A percentile compares a stretch with the other conserved stretches of the same genome.
Conservation (phyloP, 1,140 invertebrate species). For the Ceratosolen solmsi region DNA sequence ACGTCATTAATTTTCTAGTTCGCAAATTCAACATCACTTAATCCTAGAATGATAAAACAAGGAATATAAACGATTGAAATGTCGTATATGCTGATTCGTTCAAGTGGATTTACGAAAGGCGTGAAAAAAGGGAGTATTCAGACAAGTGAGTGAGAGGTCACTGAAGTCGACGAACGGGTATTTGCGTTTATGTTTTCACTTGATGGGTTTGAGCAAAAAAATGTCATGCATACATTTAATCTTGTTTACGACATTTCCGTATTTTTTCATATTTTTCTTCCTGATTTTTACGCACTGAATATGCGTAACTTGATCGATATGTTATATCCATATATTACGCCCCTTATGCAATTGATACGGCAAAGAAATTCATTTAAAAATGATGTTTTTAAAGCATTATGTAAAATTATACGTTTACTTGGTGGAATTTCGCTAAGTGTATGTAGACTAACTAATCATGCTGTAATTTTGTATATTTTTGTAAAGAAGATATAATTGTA, state of each 20-base stretch:
- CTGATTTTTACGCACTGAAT: not conserved
- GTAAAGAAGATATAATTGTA: not conserved
- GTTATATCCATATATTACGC: not conserved
- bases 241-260: constrained; percentile 14
- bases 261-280: not conserved
- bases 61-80: too few relatives aligned
- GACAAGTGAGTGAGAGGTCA: not conserved
- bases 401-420: not conserved
- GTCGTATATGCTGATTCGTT: not conserved
- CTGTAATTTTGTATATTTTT: not conserved
- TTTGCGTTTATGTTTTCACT: not conserved
- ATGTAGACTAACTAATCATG: constrained; percentile 18
- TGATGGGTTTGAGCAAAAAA: constrained; percentile 14
- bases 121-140: constrained; percentile 9
- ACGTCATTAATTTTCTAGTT: too few relatives aligned
- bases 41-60: too few relatives aligned
- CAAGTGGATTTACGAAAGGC: not conserved
- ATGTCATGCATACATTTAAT: constrained; percentile 21
- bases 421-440: constrained; percentile 7
- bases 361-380: not conserved
- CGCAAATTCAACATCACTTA: too few relatives aligned
- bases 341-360: constrained; percentile 39
- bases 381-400: constrained; percentile 9
- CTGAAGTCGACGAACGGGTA: constrained; percentile 5
- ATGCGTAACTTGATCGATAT: constrained; percentile 19